Conservation (phyloP, 1,140 invertebrate genomes). For the Eupeodes corollae region DNA sequence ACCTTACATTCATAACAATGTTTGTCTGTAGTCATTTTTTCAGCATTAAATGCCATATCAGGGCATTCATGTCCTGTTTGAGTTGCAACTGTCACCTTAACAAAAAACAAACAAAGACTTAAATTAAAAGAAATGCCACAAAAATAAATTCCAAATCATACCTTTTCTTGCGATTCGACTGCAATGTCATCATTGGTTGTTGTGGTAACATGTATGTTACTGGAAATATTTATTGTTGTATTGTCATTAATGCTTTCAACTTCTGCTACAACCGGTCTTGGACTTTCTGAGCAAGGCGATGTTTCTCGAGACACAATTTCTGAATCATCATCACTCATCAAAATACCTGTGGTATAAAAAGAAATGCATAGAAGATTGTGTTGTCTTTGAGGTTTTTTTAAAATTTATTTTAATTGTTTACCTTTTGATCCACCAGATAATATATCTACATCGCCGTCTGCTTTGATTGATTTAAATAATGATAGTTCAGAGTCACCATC, state of each 20-base stretch:
- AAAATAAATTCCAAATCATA: background rate
- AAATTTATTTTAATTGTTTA: slow-evolving; percentile 1
- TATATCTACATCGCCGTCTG: slow-evolving; percentile 48
- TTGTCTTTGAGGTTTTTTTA: no score
- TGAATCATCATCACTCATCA: slow-evolving; percentile 39
- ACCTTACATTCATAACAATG: slow-evolving; percentile 90
- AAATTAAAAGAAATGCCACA: background rate
- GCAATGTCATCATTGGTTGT: slow-evolving; percentile 1
- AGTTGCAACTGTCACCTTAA: slow-evolving; percentile 61
- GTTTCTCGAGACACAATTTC: slow-evolving; percentile 51
- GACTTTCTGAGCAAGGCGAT: slow-evolving; percentile 49
- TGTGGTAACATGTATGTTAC: slow-evolving; percentile 12
- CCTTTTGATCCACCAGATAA: slow-evolving; percentile 23
- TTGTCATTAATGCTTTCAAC: background rate
- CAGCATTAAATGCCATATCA: slow-evolving; percentile 54
- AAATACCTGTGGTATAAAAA: slow-evolving; percentile 17
- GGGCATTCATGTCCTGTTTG: slow-evolving; percentile 68
- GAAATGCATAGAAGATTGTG: background rate
- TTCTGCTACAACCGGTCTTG: slow-evolving; percentile 15
- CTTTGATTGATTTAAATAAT: slow-evolving; percentile 57
- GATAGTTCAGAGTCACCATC: slow-evolving; percentile 75
- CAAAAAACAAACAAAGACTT: background rate
- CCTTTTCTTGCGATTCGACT: background rate
- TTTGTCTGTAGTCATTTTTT: slow-evolving; percentile 67
- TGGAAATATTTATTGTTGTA: slow-evolving; percentile 6